A percentile compares a stretch with the other conserved stretches of the same genome.
These are phyloP conservation scores for Nephila pilipes DNA, from an alignment of 1,140 invertebrate genomes.

Conservation along the genomic window DNA sequence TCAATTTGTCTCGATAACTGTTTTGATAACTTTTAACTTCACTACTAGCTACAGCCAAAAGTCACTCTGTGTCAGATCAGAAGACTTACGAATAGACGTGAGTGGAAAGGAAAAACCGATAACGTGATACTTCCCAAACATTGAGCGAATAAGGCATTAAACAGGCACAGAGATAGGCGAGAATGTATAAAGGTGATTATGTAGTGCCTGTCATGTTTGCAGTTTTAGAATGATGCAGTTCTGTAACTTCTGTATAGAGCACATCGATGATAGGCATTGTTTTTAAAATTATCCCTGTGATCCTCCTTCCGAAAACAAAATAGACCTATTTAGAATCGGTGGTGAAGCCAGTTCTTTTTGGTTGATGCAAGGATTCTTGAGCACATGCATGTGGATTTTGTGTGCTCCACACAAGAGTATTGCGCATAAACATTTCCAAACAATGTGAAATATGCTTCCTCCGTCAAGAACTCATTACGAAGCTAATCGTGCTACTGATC, in stretches of 20 bases:
- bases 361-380: not conserved
- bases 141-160: not conserved
- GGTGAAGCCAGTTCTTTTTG: not conserved
- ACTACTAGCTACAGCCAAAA: not conserved
- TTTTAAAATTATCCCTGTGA: not conserved
- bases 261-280: too few relatives aligned
- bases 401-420: not conserved
- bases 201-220: too few relatives aligned
- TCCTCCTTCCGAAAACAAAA: not conserved
- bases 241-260: too few relatives aligned
- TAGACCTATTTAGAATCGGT: not conserved
- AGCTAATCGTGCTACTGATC: not conserved
- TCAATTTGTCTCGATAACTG: too few relatives aligned
- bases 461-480: not conserved
- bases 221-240: not conserved
- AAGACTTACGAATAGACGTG: not conserved
- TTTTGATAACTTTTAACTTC: too few relatives aligned
- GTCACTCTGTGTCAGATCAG: not conserved
- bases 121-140: not conserved
- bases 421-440: not conserved
- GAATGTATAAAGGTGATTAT: not conserved
- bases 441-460: not conserved
- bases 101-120: not conserved
- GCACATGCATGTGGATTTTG: not conserved
- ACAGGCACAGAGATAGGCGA: not conserved